Evolutionary conservation across 2,113 vertebrate species (phyloP).

Genomic region (Cryptotis parvus): DNA sequence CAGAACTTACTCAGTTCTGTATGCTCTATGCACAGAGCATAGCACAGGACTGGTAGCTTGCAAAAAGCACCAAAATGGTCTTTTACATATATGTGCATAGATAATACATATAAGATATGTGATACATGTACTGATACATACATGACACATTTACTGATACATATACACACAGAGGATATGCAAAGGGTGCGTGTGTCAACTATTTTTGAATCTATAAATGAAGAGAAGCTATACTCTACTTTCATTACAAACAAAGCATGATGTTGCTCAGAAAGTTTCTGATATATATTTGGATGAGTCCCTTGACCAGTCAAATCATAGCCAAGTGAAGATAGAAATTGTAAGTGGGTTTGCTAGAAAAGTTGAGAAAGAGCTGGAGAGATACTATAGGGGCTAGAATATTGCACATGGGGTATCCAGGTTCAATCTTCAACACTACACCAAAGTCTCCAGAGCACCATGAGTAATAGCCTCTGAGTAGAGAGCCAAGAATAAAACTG

Average conservation of each 20-base stretch:
- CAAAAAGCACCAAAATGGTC: neutral
- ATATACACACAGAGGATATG: neutral
- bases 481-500: too few species aligned
- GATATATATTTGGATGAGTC: neutral
- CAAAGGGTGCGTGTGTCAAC: neutral
- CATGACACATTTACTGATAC: too few species aligned
- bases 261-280: neutral
- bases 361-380: neutral
- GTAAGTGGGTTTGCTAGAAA: neutral
- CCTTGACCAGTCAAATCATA: neutral
- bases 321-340: neutral
- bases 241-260: constrained; percentile 18
- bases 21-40: too few species aligned
- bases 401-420: too few species aligned
- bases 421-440: too few species aligned
- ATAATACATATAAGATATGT: too few species aligned
- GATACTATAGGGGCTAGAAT: too few species aligned
- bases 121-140: neutral
- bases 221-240: neutral
- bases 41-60: neutral
- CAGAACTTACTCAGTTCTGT: neutral
- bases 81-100: too few species aligned
- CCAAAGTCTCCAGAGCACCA: too few species aligned
- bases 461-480: too few species aligned
- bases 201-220: constrained; percentile 37